phyloP scores from a whole-genome alignment of 2,113 vertebrate species.

The Mixornis gularis region DNA sequence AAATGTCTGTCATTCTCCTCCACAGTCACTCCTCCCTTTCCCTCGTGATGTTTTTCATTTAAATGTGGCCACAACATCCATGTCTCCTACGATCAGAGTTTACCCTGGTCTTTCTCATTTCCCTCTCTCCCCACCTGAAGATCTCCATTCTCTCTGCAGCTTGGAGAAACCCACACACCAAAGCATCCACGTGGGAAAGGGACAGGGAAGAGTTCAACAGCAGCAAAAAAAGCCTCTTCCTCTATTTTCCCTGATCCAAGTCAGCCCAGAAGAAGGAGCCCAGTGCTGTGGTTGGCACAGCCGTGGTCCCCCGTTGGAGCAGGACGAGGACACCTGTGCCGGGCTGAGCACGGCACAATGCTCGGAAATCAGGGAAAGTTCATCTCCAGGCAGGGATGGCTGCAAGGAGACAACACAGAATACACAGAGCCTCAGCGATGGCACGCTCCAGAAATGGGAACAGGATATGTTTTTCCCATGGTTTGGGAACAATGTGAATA shows the following conservation, averaged over 20 bases:
- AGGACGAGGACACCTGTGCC: background rate
- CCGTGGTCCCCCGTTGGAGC: background rate
- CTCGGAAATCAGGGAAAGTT: slow-evolving; percentile 29
- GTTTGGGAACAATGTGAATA: slow-evolving; percentile 22
- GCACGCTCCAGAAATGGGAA: background rate
- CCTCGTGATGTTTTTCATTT: background rate
- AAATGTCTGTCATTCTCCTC: background rate
- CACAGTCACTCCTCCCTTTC: background rate
- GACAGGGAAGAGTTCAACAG: background rate
- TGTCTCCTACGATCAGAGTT: background rate
- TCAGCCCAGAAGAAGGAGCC: background rate
- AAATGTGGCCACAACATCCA: background rate
- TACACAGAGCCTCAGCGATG: background rate
- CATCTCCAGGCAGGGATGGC: slow-evolving; percentile 15
- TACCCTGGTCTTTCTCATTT: background rate
- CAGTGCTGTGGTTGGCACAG: fast-evolving
- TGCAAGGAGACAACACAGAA: background rate
- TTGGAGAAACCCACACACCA: background rate
- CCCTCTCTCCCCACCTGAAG: background rate
- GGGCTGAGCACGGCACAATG: background rate
- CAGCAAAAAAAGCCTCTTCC: background rate
- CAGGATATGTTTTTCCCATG: slow-evolving; percentile 33
- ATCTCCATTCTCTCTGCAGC: background rate
- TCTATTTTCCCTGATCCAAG: background rate
- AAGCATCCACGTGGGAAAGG: background rate